Percentiles rank a stretch among this genome's conserved stretches.
Evolutionary conservation across 1,140 invertebrate species (phyloP).

Genomic region (Dreissena rostriformis): DNA sequence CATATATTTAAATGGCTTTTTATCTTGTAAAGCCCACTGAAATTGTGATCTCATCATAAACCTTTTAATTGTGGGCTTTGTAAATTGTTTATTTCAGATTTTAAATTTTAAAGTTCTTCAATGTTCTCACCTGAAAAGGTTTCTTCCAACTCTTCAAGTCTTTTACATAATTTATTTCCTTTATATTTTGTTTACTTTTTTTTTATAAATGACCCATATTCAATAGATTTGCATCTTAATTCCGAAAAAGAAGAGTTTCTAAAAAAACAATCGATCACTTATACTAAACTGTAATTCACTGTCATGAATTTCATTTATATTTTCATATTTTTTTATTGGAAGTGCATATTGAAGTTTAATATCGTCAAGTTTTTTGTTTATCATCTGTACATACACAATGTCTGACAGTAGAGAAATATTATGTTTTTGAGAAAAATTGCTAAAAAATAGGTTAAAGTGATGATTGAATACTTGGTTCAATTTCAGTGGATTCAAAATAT

Average conservation of each 20-base stretch:
- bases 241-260: constrained; percentile 21
- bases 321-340: constrained; percentile 11
- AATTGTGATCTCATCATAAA: too few species aligned
- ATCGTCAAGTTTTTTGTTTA: too few species aligned
- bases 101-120: too few species aligned
- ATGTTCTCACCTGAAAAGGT: too few species aligned
- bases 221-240: constrained; percentile 30
- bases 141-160: too few species aligned
- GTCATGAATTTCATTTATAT: constrained; percentile 14
- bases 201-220: background rate
- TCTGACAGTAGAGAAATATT: background rate
- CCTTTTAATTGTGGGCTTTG: too few species aligned
- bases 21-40: too few species aligned
- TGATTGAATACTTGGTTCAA: background rate
- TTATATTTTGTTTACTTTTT: too few species aligned
- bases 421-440: background rate
- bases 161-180: too few species aligned
- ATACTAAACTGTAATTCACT: constrained; percentile 23
- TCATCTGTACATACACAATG: background rate
- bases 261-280: constrained; percentile 3
- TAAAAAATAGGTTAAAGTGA: background rate
- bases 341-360: background rate
- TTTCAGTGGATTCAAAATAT: too few species aligned
- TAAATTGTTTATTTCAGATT: too few species aligned
- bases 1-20: too few species aligned